Conservation (phyloP, 92 coral and sea anemone species). For the Muricea muricata region DNA sequence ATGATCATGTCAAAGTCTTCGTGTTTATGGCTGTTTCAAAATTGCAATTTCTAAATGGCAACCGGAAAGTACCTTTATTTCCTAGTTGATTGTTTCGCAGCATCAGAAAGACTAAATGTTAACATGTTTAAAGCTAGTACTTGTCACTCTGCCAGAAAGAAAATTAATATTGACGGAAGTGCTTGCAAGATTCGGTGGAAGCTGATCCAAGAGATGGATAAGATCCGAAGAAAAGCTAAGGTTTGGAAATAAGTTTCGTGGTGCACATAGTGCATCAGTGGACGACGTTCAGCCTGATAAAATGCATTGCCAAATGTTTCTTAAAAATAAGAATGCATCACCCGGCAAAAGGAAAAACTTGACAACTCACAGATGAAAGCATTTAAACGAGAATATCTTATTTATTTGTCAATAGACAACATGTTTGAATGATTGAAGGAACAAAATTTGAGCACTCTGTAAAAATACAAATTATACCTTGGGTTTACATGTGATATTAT, state of each 20-base stretch:
- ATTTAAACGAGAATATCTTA: no score
- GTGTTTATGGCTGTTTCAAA: no score
- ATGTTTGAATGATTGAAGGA: no score
- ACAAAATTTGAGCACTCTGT: no score
- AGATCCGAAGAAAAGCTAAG: constrained; percentile 6
- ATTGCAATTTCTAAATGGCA: neutral
- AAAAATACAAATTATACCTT: no score
- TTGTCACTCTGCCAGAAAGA: neutral
- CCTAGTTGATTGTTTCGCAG: constrained; percentile 25
- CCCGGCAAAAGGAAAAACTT: neutral
- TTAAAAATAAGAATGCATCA: neutral
- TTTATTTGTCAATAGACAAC: neutral
- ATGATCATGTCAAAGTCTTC: no score
- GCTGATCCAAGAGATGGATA: neutral
- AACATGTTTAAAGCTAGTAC: constrained; percentile 8
- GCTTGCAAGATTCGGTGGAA: constrained; percentile 31
- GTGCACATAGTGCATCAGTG: no score
- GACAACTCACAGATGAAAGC: neutral
- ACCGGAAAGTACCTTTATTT: constrained; percentile 37
- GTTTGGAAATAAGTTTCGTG: neutral
- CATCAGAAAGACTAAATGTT: constrained; percentile 33
- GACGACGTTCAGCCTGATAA: neutral
- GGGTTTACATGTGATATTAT: no score
- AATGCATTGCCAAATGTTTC: neutral
- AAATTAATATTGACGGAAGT: neutral